phyloP scores from a whole-genome alignment of 2,888 invertebrate species.

The Strigamia crassipes region DNA sequence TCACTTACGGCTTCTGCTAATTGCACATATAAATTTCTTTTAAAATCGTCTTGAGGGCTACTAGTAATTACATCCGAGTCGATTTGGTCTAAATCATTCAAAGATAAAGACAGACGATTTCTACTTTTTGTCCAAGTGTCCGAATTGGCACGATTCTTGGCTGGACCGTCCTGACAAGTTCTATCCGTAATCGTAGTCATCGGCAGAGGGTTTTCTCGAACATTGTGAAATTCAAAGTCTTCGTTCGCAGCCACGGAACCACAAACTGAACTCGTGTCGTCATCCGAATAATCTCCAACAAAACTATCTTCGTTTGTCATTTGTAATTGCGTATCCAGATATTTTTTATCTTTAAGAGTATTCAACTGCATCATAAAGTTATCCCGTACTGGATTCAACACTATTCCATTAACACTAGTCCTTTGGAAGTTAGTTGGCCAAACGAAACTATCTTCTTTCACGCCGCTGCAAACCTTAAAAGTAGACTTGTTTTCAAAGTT shows the following conservation, averaged over 20 bases:
- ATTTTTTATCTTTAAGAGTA: background rate
- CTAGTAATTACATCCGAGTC: background rate
- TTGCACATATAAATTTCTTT: constrained; percentile 28
- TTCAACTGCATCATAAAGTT: background rate
- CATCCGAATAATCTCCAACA: background rate
- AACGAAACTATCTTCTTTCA: background rate
- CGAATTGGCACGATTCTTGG: background rate
- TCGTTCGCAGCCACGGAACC: constrained; percentile 19
- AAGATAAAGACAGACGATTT: background rate
- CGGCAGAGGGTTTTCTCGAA: background rate
- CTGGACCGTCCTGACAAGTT: too few relatives aligned
- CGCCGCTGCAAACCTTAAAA: background rate
- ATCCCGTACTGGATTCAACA: background rate
- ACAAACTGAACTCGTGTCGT: constrained; percentile 11
- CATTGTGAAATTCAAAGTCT: constrained; percentile 2
- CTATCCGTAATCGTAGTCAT: background rate
- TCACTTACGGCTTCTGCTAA: background rate
- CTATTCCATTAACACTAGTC: background rate
- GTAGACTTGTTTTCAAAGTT: background rate
- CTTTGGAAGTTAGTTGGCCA: background rate
- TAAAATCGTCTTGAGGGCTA: background rate
- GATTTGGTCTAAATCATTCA: constrained; percentile 32
- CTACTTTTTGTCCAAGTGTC: constrained; percentile 6
- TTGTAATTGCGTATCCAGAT: background rate
- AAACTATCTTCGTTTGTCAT: background rate